Percentiles rank a stretch among this genome's conserved stretches.
Conservation (phyloP, 2,113 vertebrate species). For the Halichoerus grypus region DNA sequence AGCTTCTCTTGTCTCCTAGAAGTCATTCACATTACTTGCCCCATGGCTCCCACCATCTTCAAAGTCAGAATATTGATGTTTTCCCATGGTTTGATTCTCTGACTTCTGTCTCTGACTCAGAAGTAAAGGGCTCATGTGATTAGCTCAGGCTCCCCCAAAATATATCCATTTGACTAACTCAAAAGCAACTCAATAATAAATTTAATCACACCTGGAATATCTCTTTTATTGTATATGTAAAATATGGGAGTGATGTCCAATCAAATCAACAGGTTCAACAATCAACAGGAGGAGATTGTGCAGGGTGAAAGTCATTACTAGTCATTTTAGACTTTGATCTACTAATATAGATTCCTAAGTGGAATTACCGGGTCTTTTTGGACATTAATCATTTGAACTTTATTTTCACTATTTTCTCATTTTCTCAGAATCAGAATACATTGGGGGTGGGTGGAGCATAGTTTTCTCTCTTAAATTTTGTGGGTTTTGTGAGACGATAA, state of each 20-base stretch:
- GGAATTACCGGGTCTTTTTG: background rate
- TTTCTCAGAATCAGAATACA: background rate
- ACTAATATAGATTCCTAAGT: background rate
- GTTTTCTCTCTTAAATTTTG: background rate
- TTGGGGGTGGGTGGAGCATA: rapidly evolving
- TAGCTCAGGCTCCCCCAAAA: background rate
- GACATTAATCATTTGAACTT: background rate
- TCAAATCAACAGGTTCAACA: background rate
- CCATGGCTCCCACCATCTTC: background rate
- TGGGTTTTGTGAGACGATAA: background rate
- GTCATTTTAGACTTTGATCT: slow-evolving; percentile 10
- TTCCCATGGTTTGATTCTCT: background rate
- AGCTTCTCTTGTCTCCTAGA: background rate
- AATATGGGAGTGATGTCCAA: background rate
- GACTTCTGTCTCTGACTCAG: background rate
- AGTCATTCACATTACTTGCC: background rate
- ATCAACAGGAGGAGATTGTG: background rate
- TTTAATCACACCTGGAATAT: slow-evolving; percentile 37
- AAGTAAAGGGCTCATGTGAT: slow-evolving; percentile 14
- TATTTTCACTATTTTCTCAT: slow-evolving; percentile 9
- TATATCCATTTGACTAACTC: background rate
- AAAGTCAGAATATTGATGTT: background rate
- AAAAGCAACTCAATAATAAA: slow-evolving; percentile 29
- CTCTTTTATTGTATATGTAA: background rate
- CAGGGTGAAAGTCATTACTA: background rate